Conservation (phyloP, 2,797 vertebrate genomes). For the Cossypha polioptera region DNA sequence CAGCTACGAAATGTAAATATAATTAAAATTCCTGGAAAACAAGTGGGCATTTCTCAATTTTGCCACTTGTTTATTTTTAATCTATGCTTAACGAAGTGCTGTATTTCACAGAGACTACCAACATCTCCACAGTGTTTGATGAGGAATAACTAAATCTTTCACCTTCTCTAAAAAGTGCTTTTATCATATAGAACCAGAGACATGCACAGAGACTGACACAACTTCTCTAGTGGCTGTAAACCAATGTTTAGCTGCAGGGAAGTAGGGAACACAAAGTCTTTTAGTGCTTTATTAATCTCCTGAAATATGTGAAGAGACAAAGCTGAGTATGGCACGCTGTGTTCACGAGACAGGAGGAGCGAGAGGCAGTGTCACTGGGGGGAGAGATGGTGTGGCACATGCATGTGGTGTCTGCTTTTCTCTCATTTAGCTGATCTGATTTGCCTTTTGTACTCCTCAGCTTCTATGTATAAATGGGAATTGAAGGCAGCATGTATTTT, state of each 20-base stretch:
- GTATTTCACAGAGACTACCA: not conserved
- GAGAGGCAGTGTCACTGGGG: not conserved
- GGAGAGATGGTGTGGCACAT: fast-evolving
- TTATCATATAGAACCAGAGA: not conserved
- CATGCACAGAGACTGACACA: not conserved
- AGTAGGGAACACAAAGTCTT: not conserved
- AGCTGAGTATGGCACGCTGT: not conserved
- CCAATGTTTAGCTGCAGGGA: not conserved
- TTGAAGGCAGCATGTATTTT: not conserved
- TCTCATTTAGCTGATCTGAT: not conserved
- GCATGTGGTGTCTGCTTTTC: not conserved
- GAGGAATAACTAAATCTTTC: not conserved
- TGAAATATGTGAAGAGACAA: not conserved
- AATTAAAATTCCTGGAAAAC: not conserved
- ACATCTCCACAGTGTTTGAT: not conserved
- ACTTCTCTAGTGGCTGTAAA: not conserved
- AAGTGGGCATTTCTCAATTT: not conserved
- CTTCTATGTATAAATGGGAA: not conserved
- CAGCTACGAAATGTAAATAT: not conserved
- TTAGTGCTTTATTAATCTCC: not conserved
- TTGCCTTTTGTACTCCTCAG: not conserved
- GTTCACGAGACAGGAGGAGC: fast-evolving
- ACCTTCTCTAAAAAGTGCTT: not conserved
- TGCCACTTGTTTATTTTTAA: not conserved
- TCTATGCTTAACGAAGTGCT: not conserved